These are phyloP conservation scores for Hydrozoanthus tunicans DNA, from an alignment of 64 coral and sea anemone genomes.

Conservation along the genomic window DNA sequence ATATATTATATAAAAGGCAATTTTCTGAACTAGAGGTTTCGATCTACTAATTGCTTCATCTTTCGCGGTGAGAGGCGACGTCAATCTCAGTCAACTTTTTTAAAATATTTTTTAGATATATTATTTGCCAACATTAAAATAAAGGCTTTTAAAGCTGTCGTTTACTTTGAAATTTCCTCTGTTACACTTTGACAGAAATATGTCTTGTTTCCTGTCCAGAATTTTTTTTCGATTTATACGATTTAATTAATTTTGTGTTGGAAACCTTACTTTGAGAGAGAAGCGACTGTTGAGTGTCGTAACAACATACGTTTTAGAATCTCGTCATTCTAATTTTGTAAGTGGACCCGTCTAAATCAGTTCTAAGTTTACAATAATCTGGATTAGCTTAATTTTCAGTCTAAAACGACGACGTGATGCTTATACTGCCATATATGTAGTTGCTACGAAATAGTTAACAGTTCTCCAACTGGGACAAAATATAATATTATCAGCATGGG, in stretches of 20 bases:
- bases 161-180: not conserved
- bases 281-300: not conserved
- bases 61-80: not conserved
- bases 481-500: not conserved
- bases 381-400: not conserved
- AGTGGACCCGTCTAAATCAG: not conserved
- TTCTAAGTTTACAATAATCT: not conserved
- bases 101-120: not conserved
- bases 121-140: not conserved
- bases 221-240: not conserved
- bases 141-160: not conserved
- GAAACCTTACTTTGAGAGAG: not conserved
- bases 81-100: conserved; percentile 2
- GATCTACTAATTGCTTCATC: not conserved
- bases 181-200: not conserved
- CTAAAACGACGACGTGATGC: not conserved
- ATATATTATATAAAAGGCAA: not conserved
- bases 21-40: conserved; percentile 1
- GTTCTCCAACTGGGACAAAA: conserved; percentile 26
- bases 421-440: not conserved
- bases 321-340: not conserved
- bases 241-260: not conserved
- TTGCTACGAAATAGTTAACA: not conserved
- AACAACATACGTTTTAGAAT: not conserved
- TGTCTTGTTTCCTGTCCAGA: not conserved